Conservation (phyloP, 2,888 invertebrate species). For the Physocephala rufipes region DNA sequence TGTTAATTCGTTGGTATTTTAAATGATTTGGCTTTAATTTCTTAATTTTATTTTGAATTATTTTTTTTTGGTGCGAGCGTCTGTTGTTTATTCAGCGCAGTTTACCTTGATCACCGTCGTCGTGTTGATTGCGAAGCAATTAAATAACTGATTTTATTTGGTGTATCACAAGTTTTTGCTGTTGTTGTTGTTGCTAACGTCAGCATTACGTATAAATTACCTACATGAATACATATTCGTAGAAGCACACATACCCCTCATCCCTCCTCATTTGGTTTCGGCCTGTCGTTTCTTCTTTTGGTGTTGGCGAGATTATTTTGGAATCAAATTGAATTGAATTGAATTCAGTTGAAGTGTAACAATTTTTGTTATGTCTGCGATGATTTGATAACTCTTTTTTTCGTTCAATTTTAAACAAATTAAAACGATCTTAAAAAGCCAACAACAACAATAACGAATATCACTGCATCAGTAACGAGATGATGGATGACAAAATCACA, state of each 20-base stretch:
- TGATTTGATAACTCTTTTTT: conserved; percentile 8
- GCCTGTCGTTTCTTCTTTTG: conserved; percentile 23
- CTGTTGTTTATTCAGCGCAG: conserved; percentile 8
- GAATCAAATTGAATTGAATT: too few species aligned
- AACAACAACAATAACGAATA: background rate
- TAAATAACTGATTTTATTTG: conserved; percentile 22
- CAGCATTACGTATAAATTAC: conserved; percentile 6
- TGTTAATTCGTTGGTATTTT: conserved; percentile 27
- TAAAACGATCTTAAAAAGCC: conserved; percentile 21
- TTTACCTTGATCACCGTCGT: conserved; percentile 32
- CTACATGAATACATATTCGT: background rate
- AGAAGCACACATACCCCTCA: background rate
- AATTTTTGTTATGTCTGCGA: too few species aligned
- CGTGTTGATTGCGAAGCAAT: conserved; percentile 8
- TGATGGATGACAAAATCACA: conserved; percentile 29
- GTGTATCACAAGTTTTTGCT: background rate
- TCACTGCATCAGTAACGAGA: conserved; percentile 10
- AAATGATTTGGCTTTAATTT: conserved; percentile 1
- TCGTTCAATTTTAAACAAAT: conserved; percentile 33
- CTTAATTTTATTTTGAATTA: background rate
- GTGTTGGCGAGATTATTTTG: conserved; percentile 4
- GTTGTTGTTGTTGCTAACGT: conserved; percentile 11
- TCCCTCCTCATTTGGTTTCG: too few species aligned
- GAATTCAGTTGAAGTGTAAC: too few species aligned
- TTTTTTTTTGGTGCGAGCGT: conserved; percentile 16